Base-by-base conservation (phyloP, 2,113 vertebrate species). In the Poeciliopsis retropinna region DNA sequence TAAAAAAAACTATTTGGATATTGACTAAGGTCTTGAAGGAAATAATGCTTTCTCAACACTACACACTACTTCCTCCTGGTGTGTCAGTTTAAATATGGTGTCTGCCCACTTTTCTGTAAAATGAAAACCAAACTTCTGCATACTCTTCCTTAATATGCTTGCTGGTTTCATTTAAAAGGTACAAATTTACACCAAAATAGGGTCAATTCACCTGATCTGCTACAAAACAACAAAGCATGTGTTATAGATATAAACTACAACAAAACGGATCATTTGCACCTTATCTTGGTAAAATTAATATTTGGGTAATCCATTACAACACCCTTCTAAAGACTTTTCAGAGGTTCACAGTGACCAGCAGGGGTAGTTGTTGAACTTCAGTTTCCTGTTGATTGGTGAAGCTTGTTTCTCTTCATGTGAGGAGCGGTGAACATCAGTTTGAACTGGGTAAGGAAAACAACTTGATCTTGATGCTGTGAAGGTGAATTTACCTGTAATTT, bases 341-440 rank as follows among this genome's bases (percentile, higher is more conserved):
- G 69, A 25, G 30, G 22, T 65, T 34, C 27, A 39, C 25, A 62
- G 51, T 70, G 67, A 71, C 87, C 89, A 91, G 79, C 62, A 91
- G 85, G 84, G 83, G 89, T 86, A 73, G 78, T 67, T 86, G 80
- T 91, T 76, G 69, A 54, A 83, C 86, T 70, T 67, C 28, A 63
- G 60, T 64, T 3, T 25, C 22, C 51, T 57, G 22, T n/a, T n/a
- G 51, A n/a, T 57, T 25, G 25, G n/a, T 57, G 51, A 57, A 57
- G 51, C 25, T 57, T n/a, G 5, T 22, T 9, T 54, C 19, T 54
- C 15, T 22, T 19, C 15, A 54, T 54, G 47, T 9, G 47, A 51
- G 13, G 4, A 51, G 44, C 14, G 1, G 17, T 6, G 4, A 19
- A 51, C 34, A 37, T 12, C 34, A 11, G 6, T 51, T 5, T 54